Conservation (phyloP, 2,888 invertebrate genomes). For the Ametastegia equiseti region DNA sequence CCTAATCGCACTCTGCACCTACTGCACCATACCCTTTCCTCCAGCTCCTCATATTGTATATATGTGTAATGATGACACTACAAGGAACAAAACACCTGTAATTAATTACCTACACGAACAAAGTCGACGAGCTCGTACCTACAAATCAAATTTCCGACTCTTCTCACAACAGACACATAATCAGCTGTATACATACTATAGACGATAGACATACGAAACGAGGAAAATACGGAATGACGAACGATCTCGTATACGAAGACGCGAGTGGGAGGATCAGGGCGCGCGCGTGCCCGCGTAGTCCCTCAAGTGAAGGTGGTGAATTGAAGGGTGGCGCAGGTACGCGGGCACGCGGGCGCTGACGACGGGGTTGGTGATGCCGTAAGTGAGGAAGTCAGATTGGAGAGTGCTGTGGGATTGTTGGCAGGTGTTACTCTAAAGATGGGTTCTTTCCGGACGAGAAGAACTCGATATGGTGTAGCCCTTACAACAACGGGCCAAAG, state of each 20-base stretch:
- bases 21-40: background rate
- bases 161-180: too few species aligned
- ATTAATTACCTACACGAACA: too few species aligned
- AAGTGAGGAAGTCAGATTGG: conserved; percentile 35
- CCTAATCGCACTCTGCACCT: background rate
- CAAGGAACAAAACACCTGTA: too few species aligned
- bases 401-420: conserved; percentile 63
- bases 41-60: too few species aligned
- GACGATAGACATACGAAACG: background rate
- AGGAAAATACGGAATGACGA: background rate
- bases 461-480: conserved; percentile 71
- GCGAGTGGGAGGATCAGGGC: background rate
- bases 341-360: conserved; percentile 3
- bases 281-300: conserved; percentile 11
- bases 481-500: conserved; percentile 61
- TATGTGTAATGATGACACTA: too few species aligned
- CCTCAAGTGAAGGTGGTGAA: background rate
- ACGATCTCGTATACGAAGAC: background rate
- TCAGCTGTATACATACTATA: too few species aligned
- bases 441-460: conserved; percentile 71
- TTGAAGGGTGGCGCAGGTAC: too few species aligned
- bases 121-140: too few species aligned
- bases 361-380: background rate
- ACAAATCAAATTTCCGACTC: too few species aligned
- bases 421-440: conserved; percentile 74